Percentiles rank a stretch among this genome's conserved stretches.
Evolutionary conservation across 2,113 vertebrate species (phyloP).

Genomic region (Triplophysa rosa): DNA sequence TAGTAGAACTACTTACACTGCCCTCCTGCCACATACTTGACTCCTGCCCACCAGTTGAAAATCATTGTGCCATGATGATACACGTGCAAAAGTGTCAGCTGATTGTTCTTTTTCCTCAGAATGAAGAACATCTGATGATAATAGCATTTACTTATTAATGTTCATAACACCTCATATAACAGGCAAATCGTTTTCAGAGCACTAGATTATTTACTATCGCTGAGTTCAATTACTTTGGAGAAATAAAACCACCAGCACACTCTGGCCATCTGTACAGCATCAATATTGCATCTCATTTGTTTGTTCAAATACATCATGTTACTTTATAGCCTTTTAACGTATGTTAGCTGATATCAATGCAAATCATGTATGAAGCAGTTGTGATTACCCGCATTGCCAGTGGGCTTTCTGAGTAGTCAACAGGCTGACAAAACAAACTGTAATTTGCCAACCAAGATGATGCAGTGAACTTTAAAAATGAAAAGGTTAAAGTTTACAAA

Average conservation of each 20-base stretch:
- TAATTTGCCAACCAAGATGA: slow-evolving; percentile 68
- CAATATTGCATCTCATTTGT: neutral
- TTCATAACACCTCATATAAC: slow-evolving; percentile 1
- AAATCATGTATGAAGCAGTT: neutral
- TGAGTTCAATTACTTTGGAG: slow-evolving; percentile 62
- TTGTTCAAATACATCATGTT: neutral
- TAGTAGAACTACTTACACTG: slow-evolving; percentile 72
- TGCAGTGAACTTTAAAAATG: slow-evolving; percentile 68
- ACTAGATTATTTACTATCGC: slow-evolving; percentile 52
- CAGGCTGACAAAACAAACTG: slow-evolving; percentile 74
- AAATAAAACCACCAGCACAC: slow-evolving; percentile 67
- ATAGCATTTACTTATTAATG: slow-evolving; percentile 8
- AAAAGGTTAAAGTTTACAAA: neutral
- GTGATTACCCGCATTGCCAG: slow-evolving; percentile 66
- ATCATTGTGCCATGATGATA: slow-evolving; percentile 83
- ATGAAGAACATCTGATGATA: slow-evolving; percentile 81
- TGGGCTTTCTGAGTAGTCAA: slow-evolving; percentile 67
- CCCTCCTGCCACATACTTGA: slow-evolving; percentile 80
- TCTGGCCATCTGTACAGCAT: slow-evolving; percentile 71
- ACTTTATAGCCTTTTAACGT: neutral
- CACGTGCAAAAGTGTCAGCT: slow-evolving; percentile 81
- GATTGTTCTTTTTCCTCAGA: slow-evolving; percentile 78
- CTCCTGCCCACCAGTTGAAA: slow-evolving; percentile 79
- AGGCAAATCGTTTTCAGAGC: neutral
- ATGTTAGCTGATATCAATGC: neutral